These are phyloP conservation scores for Cebidichthys violaceus DNA, from an alignment of 2,113 vertebrate genomes.

Conservation along the genomic window DNA sequence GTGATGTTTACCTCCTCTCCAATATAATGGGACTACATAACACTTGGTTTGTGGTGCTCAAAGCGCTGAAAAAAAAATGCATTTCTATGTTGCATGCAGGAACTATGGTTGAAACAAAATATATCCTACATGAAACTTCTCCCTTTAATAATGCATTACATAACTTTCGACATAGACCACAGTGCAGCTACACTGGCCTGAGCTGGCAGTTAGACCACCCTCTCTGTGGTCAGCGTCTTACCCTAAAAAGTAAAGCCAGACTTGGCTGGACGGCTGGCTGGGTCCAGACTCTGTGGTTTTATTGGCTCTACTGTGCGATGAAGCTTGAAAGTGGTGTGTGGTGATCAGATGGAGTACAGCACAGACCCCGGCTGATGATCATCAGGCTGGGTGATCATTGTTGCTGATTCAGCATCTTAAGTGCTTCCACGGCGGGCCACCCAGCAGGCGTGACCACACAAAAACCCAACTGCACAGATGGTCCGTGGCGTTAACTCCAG, in stretches of 20 bases:
- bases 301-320: conserved; percentile 50
- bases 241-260: conserved; percentile 25
- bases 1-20: no score
- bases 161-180: not conserved
- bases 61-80: not conserved
- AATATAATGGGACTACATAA: not conserved
- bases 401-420: conserved; percentile 76
- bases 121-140: not conserved
- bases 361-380: conserved; percentile 15
- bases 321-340: conserved; percentile 54
- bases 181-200: conserved; percentile 10
- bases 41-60: not conserved
- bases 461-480: conserved; percentile 62
- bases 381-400: conserved; percentile 44
- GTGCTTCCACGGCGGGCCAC: conserved; percentile 69
- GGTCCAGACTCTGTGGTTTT: conserved; percentile 61
- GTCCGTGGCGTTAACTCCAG: not conserved
- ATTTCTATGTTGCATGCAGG: not conserved
- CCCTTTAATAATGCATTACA: not conserved
- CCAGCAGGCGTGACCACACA: conserved; percentile 63
- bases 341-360: conserved; percentile 19
- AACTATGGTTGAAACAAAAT: not conserved
- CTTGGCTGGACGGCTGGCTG: conserved; percentile 28
- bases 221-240: conserved; percentile 43
- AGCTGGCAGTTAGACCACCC: conserved; percentile 14